Base-by-base conservation (phyloP, 2,888 invertebrate species). In the Melinaea marsaeus region DNA sequence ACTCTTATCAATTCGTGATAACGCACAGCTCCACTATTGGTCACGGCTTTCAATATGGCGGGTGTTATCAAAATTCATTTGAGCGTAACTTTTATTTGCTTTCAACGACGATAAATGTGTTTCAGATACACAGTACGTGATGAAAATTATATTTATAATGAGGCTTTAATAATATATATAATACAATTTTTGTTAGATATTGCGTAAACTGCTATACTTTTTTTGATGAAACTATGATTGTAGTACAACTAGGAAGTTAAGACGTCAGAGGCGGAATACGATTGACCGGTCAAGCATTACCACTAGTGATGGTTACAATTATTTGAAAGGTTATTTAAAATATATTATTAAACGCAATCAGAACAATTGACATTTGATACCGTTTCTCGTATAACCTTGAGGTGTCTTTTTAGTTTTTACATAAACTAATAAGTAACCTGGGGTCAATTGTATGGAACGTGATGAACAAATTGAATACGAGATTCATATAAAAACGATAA, bases 1-100 rank as follows among this genome's bases (percentile, higher is more conserved):
- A 84, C 75, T 82, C 80, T 86, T 89, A 89, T 87, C 89, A 86
- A 73, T 70, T 74, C 72, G 78, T 86, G 87, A 87, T 86, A 88
- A 79, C 80, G 77, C 72, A 71, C 77, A 72, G 75, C 74, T 74
- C 72, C 78, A 76, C 79, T 75, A 88, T 89, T 88, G 89, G 88
- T 82, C 81, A 84, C 81, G 83, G 73, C 82, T 83, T 84, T 80
- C 83, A 86, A 87, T 79, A 87, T 87, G 89, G 88, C 84, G 76
- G 79, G 69, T 61, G 75, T 84, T 84, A 86, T 86, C 83, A 81
- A 71, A 75, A 77, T 78, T 75, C 76, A 78, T 83, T 85, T 82
- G 78, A 81, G 75, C 83, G 74, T 76, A 75, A 74, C 68, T 71
- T 78, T 75, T 77, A 74, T 80, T 77, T 83, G 79, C 66, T 78